Base-by-base conservation (phyloP, 2,797 vertebrate genomes). In the Cyclopterus lumpus region DNA sequence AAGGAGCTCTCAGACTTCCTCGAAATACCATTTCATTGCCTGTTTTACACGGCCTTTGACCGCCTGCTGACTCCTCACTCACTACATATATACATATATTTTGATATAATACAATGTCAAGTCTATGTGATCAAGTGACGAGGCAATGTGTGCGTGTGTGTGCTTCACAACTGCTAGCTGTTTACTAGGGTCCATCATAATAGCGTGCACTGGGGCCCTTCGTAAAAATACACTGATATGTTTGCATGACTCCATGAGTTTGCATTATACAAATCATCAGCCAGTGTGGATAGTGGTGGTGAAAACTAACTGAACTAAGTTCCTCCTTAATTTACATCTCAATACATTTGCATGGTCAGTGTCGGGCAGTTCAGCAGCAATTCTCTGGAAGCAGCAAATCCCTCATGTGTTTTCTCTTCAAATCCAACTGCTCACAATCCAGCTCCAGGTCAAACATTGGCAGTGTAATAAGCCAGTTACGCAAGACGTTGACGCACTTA, bases 401-500 rank as follows among this genome's bases (percentile, higher is more conserved):
- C 28, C 16, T 42, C 12, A 15, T 53, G 10, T 40, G 11, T 53
- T 44, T 80, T 75, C 14, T 28, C 22, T 51, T 55, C 9, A 54
- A 62, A 67, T 46, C 38, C 1, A 20, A 44, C 63, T 18, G 55
- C 74, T 79, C 53, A 49, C 34, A 62, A 42, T 66, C 44, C 62
- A 18, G 53, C 77, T 59, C 57, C 55, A 77, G 51, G 75, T 60
- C 63, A 74, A 79, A 79, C 70, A 65, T 71, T 72, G 5, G 16
- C 74, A 6, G 67, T 36, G 77, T 82, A 81, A 87, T 86, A 85
- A 86, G 75, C 58, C 78, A 60, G 86, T 90, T 88, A 87, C 46
- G 77, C 81, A 89, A 91, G 79, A 40, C 60, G 0, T 1, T 88
- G 83, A 71, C 83, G 81, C 76, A 84, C 75, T 83, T 89, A 86